These are phyloP conservation scores for Vannuccia rotundouncinata DNA, from an alignment of 2,888 invertebrate species.

Conservation along the genomic window DNA sequence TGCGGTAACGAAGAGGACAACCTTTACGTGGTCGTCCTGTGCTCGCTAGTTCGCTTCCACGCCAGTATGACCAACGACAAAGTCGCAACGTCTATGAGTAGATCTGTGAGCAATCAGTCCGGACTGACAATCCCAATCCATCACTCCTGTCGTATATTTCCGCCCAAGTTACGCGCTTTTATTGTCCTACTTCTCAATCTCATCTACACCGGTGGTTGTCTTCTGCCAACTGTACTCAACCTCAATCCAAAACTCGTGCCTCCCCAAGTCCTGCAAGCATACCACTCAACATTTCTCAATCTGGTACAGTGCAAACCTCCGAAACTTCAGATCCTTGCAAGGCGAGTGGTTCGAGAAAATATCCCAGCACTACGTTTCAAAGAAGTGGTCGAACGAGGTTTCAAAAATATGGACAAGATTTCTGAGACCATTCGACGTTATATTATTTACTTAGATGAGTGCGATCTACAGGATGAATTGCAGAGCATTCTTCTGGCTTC, in stretches of 20 bases:
- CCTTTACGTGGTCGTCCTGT: neutral
- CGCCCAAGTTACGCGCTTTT: neutral
- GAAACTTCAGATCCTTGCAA: neutral
- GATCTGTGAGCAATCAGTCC: neutral
- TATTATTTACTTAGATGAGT: neutral
- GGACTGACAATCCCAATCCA: neutral
- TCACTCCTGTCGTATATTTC: neutral
- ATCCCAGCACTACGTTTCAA: neutral
- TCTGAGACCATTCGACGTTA: neutral
- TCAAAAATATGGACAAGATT: neutral
- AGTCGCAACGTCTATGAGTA: neutral
- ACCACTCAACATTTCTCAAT: neutral
- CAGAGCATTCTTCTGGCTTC: neutral
- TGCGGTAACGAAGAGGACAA: neutral
- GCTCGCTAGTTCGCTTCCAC: neutral
- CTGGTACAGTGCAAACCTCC: neutral
- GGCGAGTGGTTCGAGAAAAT: neutral
- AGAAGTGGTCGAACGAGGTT: neutral
- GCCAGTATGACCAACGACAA: neutral
- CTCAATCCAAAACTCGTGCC: neutral
- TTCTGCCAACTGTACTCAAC: neutral
- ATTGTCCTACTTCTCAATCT: constrained; percentile 9
- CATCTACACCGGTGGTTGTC: neutral
- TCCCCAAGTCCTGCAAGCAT: neutral
- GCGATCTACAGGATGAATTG: neutral